Base-by-base conservation (phyloP, 2,113 vertebrate species). In the Euleptes europaea region DNA sequence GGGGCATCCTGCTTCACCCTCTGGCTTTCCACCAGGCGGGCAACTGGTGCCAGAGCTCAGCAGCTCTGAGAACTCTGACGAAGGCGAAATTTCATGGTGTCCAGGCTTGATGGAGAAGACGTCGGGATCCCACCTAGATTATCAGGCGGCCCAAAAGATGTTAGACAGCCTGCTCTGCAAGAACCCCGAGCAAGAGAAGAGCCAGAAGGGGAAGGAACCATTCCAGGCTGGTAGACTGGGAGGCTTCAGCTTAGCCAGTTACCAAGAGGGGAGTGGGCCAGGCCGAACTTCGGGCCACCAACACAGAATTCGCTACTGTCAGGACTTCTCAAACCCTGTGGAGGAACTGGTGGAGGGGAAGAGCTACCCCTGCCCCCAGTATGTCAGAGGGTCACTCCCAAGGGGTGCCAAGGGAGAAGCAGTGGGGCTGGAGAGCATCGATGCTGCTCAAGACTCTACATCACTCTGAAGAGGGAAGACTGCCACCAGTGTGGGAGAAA, bases 151-250 rank as follows among this genome's bases (percentile, higher is more conserved):
- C 42, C 80, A 86, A 73, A 76, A 89, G 71, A 92, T 88, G 65
- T 82, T 94, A 75, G 88, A 89, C 31, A 83, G 67, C 47, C 44
- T 42, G 1, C 31, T 95, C 38, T 86, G 86, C 19, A 5, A 70
- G 26, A 63, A 13, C 65, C 70, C 90, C 1, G 81, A 26, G 21
- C 83, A 13, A 6, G 71, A 75, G 60, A 74, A 28, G 35, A 74
- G 8, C 19, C 57, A 38, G n/a, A n/a, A n/a, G 49, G 73, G 70
- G 85, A 87, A 63, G 19, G 85, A 49, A 15, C 3, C 51, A 0
- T 40, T 21, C 31, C 60, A 65, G 31, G 21, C 31, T 0, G 28
- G 8, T n/a, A 26, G 76, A 66, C 23, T 11, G 14, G 12, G 73
- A 9, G 51, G 33, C 31, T 47, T 21, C 8, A 42, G 15, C 14